These are phyloP conservation scores for Mirza zaza DNA, from an alignment of 2,113 vertebrate genomes.

Conservation along the genomic window DNA sequence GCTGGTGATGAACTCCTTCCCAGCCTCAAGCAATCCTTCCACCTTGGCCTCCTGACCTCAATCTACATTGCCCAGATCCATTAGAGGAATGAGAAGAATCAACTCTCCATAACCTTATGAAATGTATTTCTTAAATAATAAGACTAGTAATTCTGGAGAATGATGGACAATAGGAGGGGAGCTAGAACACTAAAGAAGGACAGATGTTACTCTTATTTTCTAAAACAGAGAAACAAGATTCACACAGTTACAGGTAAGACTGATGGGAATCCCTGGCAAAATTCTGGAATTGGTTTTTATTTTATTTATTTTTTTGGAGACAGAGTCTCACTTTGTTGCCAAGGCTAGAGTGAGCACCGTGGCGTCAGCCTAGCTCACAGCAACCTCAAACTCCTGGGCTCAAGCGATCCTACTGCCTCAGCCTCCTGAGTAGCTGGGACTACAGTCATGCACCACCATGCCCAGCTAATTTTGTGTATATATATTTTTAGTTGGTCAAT, in stretches of 20 bases:
- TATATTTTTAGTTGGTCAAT: too few species aligned
- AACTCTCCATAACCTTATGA: not conserved
- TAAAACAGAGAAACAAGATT: not conserved
- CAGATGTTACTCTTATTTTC: not conserved
- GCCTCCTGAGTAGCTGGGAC: too few species aligned
- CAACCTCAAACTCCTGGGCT: too few species aligned
- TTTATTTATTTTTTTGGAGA: too few species aligned
- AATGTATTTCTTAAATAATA: not conserved
- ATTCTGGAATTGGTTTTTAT: slow-evolving; percentile 10
- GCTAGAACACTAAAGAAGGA: not conserved
- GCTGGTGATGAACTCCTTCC: too few species aligned
- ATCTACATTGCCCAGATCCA: not conserved
- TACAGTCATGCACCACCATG: too few species aligned
- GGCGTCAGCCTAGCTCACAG: too few species aligned
- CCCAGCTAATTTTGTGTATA: too few species aligned
- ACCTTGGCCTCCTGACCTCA: not conserved
- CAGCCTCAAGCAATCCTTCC: too few species aligned
- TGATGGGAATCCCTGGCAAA: not conserved
- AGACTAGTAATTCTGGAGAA: not conserved
- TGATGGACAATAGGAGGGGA: not conserved
- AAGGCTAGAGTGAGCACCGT: too few species aligned
- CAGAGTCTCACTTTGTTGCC: too few species aligned
- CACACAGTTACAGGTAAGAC: not conserved
- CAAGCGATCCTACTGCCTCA: too few species aligned
- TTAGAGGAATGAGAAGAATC: not conserved